Evolutionary conservation across 2,113 vertebrate genomes (phyloP).

Genomic region (Beaufortia kweichowensis): DNA sequence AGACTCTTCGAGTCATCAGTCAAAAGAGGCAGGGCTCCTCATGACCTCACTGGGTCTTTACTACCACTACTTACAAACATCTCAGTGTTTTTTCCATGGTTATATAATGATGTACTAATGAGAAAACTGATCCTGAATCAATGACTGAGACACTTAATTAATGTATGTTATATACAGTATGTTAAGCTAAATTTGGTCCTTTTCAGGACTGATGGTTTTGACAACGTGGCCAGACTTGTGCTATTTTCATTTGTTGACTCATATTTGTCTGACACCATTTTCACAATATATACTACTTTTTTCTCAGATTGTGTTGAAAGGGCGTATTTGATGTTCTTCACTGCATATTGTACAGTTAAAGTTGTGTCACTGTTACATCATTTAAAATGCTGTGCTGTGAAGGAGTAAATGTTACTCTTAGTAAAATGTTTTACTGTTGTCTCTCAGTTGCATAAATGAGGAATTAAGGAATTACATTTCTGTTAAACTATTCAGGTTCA

Average conservation of each 20-base stretch:
- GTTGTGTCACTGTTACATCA: neutral
- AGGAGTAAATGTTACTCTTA: neutral
- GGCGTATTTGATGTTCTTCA: neutral
- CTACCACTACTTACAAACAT: conserved; percentile 6
- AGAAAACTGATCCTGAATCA: neutral
- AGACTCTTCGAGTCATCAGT: conserved; percentile 84
- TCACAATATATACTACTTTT: conserved; percentile 16
- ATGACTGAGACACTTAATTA: neutral
- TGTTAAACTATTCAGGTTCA: conserved; percentile 46
- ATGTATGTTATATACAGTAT: neutral
- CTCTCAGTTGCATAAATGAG: conserved; percentile 11
- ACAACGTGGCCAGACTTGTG: neutral
- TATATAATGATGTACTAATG: conserved; percentile 1
- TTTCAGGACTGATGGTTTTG: neutral
- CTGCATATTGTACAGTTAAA: conserved; percentile 11
- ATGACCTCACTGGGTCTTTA: conserved; percentile 71
- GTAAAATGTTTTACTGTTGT: conserved; percentile 2
- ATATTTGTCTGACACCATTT: neutral
- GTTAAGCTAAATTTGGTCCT: neutral
- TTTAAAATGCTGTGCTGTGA: conserved; percentile 1
- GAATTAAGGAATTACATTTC: conserved; percentile 17
- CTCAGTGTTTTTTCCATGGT: neutral
- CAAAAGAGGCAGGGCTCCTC: conserved; percentile 87
- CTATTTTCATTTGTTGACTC: conserved; percentile 1
- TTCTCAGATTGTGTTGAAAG: neutral